Conservation (phyloP, 2,888 invertebrate genomes). For the Volucella inanis region DNA sequence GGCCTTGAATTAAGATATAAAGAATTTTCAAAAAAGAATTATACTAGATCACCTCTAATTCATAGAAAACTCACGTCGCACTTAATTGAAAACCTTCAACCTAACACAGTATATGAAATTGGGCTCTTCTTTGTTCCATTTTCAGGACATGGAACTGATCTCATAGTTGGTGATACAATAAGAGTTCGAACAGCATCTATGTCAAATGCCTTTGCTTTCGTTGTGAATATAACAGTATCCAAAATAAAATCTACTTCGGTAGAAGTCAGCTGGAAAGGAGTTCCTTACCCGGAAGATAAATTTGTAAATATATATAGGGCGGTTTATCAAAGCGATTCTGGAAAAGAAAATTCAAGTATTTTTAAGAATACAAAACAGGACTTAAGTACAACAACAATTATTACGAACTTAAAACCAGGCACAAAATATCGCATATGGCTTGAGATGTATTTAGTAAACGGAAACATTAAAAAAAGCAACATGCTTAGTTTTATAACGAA, state of each 20-base stretch:
- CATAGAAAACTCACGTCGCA: slow-evolving; percentile 91
- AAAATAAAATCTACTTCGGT: slow-evolving; percentile 90
- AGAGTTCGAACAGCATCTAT: slow-evolving; percentile 88
- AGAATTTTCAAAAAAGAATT: slow-evolving; percentile 91
- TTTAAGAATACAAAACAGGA: slow-evolving; percentile 91
- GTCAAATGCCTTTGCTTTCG: slow-evolving; percentile 92
- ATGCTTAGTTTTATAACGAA: slow-evolving; percentile 94
- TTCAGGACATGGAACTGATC: slow-evolving; percentile 90
- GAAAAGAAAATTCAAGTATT: slow-evolving; percentile 88
- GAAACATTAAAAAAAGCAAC: slow-evolving; percentile 94
- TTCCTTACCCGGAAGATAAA: slow-evolving; percentile 94
- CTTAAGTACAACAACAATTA: slow-evolving; percentile 87
- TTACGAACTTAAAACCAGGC: slow-evolving; percentile 89
- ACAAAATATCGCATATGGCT: slow-evolving; percentile 94
- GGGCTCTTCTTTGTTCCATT: slow-evolving; percentile 93
- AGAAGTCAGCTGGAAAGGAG: slow-evolving; percentile 92
- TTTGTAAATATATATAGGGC: slow-evolving; percentile 95
- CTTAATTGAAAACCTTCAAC: slow-evolving; percentile 89
- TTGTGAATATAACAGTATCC: slow-evolving; percentile 89
- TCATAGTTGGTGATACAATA: slow-evolving; percentile 88
- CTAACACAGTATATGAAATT: slow-evolving; percentile 91
- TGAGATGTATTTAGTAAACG: slow-evolving; percentile 94
- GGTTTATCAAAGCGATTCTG: slow-evolving; percentile 90
- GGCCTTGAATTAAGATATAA: slow-evolving; percentile 94
- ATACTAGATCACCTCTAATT: slow-evolving; percentile 92